These are phyloP conservation scores for Sympetrum striolatum DNA, from an alignment of 2,888 invertebrate species.

Conservation along the genomic window DNA sequence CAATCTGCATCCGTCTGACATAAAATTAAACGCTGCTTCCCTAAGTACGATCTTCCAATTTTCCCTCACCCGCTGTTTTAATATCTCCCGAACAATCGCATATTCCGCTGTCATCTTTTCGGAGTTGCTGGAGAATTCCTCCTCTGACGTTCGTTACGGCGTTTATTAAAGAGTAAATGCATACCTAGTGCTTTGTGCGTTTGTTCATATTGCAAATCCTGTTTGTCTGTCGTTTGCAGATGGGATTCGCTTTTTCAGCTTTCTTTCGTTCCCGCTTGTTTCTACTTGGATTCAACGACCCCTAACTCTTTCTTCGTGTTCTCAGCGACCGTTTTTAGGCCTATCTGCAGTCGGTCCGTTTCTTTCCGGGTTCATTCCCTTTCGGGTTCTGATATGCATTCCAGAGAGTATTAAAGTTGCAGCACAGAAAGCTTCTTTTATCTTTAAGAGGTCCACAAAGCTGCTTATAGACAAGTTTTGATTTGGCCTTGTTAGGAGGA, in stretches of 20 bases:
- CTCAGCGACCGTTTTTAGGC: too few relatives aligned
- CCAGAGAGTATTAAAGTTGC: too few relatives aligned
- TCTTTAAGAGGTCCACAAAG: too few relatives aligned
- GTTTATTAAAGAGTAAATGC: background rate
- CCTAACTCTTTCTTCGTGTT: background rate
- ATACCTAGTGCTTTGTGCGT: background rate
- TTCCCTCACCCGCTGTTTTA: background rate
- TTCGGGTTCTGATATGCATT: too few relatives aligned
- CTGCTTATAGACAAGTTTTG: too few relatives aligned
- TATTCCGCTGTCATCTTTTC: background rate
- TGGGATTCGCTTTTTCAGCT: background rate
- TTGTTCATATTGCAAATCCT: background rate
- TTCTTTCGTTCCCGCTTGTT: background rate
- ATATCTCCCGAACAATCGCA: background rate
- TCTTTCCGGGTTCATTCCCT: too few relatives aligned
- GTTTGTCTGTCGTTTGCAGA: background rate
- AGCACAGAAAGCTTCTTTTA: too few relatives aligned
- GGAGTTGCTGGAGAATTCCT: background rate
- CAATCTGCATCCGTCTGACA: background rate
- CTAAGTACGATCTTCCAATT: background rate
- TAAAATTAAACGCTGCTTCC: background rate
- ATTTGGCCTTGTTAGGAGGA: too few relatives aligned
- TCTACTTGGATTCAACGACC: background rate
- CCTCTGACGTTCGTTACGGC: background rate
- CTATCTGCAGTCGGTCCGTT: too few relatives aligned